These are phyloP conservation scores for Spisula subtruncata DNA, from an alignment of 2,888 invertebrate genomes.

Conservation along the genomic window DNA sequence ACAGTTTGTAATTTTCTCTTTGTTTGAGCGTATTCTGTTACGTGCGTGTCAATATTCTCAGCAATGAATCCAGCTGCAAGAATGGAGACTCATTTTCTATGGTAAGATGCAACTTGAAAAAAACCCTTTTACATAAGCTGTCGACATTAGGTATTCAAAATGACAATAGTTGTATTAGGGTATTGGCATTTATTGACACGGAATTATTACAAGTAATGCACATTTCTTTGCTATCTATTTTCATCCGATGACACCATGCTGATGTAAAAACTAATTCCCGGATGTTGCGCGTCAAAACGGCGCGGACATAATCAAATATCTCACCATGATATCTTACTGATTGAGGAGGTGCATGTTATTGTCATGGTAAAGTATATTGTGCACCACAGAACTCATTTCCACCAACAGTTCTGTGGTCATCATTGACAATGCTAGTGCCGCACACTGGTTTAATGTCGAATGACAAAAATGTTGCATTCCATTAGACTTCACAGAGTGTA, in stretches of 20 bases:
- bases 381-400: neutral
- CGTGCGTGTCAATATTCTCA: too few species aligned
- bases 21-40: too few species aligned
- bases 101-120: neutral
- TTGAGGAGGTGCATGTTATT: neutral
- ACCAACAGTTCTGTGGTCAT: neutral
- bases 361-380: neutral
- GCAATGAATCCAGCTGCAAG: too few species aligned
- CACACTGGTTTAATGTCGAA: neutral
- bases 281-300: neutral
- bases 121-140: neutral
- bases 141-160: neutral
- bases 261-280: neutral
- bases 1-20: too few species aligned
- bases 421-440: neutral
- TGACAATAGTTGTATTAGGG: neutral
- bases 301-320: neutral
- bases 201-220: neutral
- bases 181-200: neutral
- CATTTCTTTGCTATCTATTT: neutral
- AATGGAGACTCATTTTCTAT: neutral
- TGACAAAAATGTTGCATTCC: neutral
- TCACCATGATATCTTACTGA: neutral
- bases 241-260: neutral
- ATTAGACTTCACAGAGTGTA: too few species aligned